These are phyloP conservation scores for Oikopleura vanhoeffeni DNA, from an alignment of 23 tunicate species.

Conservation along the genomic window DNA sequence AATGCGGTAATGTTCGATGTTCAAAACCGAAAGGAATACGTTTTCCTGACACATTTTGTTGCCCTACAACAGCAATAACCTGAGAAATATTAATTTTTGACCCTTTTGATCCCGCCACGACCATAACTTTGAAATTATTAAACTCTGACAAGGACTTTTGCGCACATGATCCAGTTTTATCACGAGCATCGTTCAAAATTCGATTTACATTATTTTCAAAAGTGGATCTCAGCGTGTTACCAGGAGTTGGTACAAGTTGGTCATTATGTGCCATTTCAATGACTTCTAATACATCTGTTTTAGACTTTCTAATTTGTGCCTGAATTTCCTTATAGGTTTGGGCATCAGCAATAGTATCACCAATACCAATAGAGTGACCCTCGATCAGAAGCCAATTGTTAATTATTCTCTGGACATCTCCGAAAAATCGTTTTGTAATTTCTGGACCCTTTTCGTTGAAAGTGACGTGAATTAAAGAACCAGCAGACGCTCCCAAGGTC, in stretches of 20 bases:
- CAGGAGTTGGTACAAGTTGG: constrained; percentile 92
- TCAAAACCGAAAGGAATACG: constrained; percentile 97
- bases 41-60: constrained; percentile 98
- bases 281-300: constrained; percentile 93
- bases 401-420: constrained; percentile 42
- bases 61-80: constrained; percentile 99
- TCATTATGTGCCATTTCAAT: constrained; percentile 97
- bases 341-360: constrained; percentile 97
- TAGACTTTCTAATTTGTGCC: constrained; percentile 80
- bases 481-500: constrained; percentile 87
- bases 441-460: constrained; percentile 81
- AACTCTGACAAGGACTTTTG: constrained; percentile 91
- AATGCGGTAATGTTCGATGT: constrained; percentile 90
- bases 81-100: constrained; percentile 98
- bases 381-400: constrained; percentile 88
- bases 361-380: constrained; percentile 99
- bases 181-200: constrained; percentile 97
- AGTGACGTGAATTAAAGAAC: constrained; percentile 82
- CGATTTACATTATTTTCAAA: constrained; percentile 99
- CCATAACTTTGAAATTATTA: constrained; percentile 99
- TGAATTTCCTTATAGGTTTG: constrained; percentile 97
- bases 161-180: constrained; percentile 96
- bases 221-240: constrained; percentile 82
- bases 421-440: constrained; percentile 62
- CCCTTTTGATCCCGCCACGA: constrained; percentile 98